A percentile compares a stretch with the other conserved stretches of the same genome.
These are phyloP conservation scores for Caenorhabditis inopinata DNA, from an alignment of 1,140 invertebrate genomes.

Conservation along the genomic window DNA sequence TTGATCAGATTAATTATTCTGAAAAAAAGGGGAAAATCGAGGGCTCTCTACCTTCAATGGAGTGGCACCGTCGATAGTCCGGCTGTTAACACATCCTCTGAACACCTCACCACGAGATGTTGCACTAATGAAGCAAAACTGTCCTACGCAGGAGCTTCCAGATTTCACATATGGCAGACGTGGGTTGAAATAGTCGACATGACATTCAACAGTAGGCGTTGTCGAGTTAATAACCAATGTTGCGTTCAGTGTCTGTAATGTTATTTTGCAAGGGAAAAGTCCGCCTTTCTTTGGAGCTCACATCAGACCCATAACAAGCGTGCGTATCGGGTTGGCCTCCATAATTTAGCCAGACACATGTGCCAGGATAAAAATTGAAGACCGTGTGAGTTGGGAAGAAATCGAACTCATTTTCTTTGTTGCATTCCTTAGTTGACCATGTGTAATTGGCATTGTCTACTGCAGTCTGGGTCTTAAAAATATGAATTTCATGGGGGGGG, in stretches of 20 bases:
- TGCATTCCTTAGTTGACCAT: slow-evolving; percentile 5
- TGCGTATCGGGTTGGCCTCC: slow-evolving; percentile 18
- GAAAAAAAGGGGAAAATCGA: no score
- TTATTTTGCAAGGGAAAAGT: neutral
- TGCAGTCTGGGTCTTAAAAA: neutral
- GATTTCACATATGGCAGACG: neutral
- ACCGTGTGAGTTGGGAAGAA: slow-evolving; percentile 19
- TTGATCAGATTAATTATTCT: no score
- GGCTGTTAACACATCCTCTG: slow-evolving; percentile 11
- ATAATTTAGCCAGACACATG: neutral
- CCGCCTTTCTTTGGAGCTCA: neutral
- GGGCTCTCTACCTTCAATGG: slow-evolving; percentile 19
- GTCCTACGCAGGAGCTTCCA: neutral
- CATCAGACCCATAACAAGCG: slow-evolving; percentile 14
- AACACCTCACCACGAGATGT: slow-evolving; percentile 4
- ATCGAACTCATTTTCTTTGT: neutral
- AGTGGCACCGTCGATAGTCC: slow-evolving; percentile 11
- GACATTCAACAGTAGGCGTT: neutral
- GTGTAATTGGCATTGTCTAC: slow-evolving; percentile 1
- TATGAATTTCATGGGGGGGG: no score
- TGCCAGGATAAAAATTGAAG: slow-evolving; percentile 17
- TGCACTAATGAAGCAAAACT: slow-evolving; percentile 23
- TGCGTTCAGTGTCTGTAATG: slow-evolving; percentile 1
- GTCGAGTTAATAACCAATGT: neutral
- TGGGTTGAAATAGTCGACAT: slow-evolving; percentile 9